A percentile compares a stretch with the other conserved stretches of the same genome.
These are phyloP conservation scores for Tupiocoris notatus DNA, from an alignment of 2,888 invertebrate species.

Conservation along the genomic window DNA sequence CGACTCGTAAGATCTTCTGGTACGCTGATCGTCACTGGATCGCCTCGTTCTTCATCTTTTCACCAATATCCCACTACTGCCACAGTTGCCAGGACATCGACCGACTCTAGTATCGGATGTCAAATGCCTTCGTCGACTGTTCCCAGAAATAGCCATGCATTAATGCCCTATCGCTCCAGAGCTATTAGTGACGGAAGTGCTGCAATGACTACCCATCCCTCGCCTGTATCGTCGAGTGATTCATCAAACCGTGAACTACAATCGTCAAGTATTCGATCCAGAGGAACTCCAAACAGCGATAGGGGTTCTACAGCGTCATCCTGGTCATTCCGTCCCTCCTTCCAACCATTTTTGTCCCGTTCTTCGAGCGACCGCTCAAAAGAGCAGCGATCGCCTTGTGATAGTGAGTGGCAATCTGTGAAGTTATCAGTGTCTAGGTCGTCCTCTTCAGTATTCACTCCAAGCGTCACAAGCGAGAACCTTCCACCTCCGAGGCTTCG, in stretches of 20 bases:
- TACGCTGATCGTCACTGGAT: constrained; percentile 13
- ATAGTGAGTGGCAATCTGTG: not conserved
- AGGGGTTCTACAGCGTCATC: not conserved
- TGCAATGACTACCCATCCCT: not conserved
- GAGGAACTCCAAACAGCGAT: no score
- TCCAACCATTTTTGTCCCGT: not conserved
- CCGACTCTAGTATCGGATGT: not conserved
- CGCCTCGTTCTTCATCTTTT: not conserved
- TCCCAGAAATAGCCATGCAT: not conserved
- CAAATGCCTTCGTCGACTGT: not conserved
- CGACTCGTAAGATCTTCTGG: constrained; percentile 11
- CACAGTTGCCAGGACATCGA: not conserved
- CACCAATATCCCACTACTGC: not conserved
- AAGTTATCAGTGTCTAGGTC: not conserved
- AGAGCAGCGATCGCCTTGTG: not conserved
- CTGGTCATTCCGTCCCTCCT: not conserved
- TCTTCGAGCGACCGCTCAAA: not conserved
- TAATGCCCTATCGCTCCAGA: not conserved
- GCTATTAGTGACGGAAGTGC: not conserved
- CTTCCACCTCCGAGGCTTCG: not conserved
- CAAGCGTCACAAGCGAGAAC: not conserved
- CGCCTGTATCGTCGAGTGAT: not conserved
- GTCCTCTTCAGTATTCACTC: not conserved
- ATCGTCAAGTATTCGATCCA: not conserved
- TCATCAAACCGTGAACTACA: not conserved